Base-by-base conservation (phyloP, 2,888 invertebrate species). In the Netelia virgata region DNA sequence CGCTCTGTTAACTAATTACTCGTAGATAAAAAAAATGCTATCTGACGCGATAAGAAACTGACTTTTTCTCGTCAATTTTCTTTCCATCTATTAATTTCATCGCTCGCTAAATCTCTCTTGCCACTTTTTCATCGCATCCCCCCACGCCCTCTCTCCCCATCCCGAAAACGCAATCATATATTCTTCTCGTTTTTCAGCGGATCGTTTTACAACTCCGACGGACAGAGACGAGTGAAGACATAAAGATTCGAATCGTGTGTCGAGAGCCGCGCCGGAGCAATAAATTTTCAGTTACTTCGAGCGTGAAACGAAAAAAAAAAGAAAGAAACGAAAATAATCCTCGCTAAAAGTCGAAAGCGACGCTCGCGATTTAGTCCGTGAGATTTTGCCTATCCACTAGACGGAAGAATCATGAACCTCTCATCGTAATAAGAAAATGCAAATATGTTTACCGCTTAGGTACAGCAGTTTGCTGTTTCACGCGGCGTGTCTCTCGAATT, bases 401-500 rank as follows among this genome's bases (percentile, higher is more conserved):
- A 20, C 36, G 50, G 47, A 23, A 80, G 73, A 76, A 70, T 20
- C 61, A 79, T 70, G 78, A 83, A 83, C 74, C 82, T 78, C 28
- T 73, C 78, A 69, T 50, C 78, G 78, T 57, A 73, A 83, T 83
- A 79, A 57, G 66, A 18, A 68, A 82, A 36, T 41, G 28, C 59
- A 43, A 77, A 73, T 63, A 57, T 83, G 16, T 82, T 82, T 57
- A 20, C 16, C 50, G 73, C 16, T 69, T 72, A 47, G 16, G 14
- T 43, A 70, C 53, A 18, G 64, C 63, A 55, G 59, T 69, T 43
- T 11, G 66, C 28, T 41, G 16, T 59, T 41, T 18, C 59, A 20
- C 28, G n/a, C 47, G 14, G 47, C 57, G 18, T 5, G 6, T 53
- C 63, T 47, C 16, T 64, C 47, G 69, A 73, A 74, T 77, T 77